Evolutionary conservation across 2,113 vertebrate genomes (phyloP).

Genomic region (Galbula dea): DNA sequence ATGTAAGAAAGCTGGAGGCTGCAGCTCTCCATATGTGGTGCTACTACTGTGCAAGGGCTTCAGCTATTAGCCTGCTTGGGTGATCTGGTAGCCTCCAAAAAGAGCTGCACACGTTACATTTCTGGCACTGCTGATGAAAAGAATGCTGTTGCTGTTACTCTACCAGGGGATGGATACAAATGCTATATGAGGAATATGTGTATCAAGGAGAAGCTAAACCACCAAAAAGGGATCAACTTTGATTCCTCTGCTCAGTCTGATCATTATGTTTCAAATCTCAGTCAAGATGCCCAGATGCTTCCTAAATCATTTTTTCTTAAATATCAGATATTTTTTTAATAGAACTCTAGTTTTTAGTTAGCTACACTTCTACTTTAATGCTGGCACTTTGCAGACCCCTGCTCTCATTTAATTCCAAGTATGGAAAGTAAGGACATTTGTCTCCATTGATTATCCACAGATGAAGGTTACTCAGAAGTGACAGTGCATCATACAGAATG

Average conservation of each 20-base stretch:
- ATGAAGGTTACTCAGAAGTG: background rate
- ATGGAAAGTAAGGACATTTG: background rate
- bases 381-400: background rate
- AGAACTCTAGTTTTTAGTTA: background rate
- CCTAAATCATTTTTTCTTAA: background rate
- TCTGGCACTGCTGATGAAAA: background rate
- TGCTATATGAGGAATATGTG: too few relatives aligned
- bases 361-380: background rate
- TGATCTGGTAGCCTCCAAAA: background rate
- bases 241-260: background rate
- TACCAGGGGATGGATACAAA: background rate
- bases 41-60: background rate
- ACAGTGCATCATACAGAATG: background rate
- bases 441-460: background rate
- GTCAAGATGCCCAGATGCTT: background rate
- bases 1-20: background rate
- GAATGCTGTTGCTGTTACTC: background rate
- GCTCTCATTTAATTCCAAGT: background rate
- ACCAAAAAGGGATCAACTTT: background rate
- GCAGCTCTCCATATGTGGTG: background rate
- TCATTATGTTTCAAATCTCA: background rate
- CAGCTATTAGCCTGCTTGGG: background rate
- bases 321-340: background rate
- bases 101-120: background rate
- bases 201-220: background rate